Percentiles rank a stretch among this genome's conserved stretches.
Evolutionary conservation across 2,113 vertebrate species (phyloP).

Genomic region (Caranx ignobilis): DNA sequence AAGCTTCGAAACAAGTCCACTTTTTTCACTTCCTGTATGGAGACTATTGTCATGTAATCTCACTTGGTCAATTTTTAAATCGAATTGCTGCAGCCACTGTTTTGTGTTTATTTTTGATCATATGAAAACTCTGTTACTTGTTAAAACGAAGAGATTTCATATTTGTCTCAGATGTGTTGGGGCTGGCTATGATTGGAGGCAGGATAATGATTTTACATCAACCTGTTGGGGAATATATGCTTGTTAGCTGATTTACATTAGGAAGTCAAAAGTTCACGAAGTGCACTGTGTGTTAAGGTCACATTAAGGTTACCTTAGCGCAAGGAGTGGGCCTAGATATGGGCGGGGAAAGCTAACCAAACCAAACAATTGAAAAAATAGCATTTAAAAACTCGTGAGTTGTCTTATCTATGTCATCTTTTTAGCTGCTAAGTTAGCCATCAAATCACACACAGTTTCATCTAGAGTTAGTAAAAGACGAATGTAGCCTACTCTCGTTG

Average conservation of each 20-base stretch:
- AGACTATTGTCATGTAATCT: neutral
- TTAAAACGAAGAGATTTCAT: neutral
- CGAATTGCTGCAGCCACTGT: slow-evolving; percentile 1
- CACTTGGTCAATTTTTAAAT: slow-evolving; percentile 30
- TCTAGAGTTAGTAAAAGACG: neutral
- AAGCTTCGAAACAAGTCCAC: neutral
- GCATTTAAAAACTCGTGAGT: too few species aligned
- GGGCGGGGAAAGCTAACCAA: too few species aligned
- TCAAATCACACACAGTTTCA: neutral
- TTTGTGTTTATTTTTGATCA: neutral
- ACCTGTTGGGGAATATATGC: neutral
- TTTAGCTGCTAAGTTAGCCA: neutral
- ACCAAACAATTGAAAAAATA: too few species aligned
- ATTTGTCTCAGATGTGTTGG: neutral
- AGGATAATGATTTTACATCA: neutral
- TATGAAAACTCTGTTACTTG: too few species aligned
- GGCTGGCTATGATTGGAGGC: neutral
- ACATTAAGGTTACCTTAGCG: too few species aligned
- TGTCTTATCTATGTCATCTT: too few species aligned
- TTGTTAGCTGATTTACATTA: neutral
- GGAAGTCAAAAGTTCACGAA: too few species aligned
- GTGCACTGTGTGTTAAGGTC: too few species aligned
- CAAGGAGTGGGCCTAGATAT: too few species aligned
- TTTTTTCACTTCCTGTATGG: slow-evolving; percentile 27
- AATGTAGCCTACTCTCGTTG: neutral